Conservation (phyloP, 2,113 vertebrate species). For the Daphoenositta chrysoptera region DNA sequence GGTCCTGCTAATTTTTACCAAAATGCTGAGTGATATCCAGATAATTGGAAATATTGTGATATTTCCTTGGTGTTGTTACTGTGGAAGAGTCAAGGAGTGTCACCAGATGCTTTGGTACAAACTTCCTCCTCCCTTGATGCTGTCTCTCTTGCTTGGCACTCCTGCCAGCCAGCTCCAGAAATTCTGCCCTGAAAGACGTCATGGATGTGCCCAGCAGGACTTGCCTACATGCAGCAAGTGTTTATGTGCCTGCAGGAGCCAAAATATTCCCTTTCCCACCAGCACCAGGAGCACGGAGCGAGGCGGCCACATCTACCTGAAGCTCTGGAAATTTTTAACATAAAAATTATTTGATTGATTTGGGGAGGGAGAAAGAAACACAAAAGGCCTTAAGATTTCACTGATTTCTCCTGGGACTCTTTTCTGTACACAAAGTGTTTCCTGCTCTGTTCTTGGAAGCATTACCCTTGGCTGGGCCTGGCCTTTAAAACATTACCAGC, state of each 20-base stretch:
- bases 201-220: neutral
- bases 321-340: neutral
- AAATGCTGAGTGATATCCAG: neutral
- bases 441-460: constrained; percentile 55
- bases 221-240: neutral
- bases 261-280: neutral
- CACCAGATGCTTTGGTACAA: neutral
- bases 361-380: neutral
- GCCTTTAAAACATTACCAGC: constrained; percentile 63
- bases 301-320: neutral
- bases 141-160: accelerated
- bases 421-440: constrained; percentile 42
- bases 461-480: constrained; percentile 29
- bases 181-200: neutral
- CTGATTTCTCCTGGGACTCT: constrained; percentile 40
- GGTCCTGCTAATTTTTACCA: neutral
- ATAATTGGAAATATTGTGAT: accelerated
- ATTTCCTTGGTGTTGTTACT: neutral
- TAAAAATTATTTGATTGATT: neutral
- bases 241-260: neutral
- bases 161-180: neutral
- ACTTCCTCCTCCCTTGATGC: neutral
- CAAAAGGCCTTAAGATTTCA: constrained; percentile 38
- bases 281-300: accelerated
- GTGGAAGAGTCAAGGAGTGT: neutral